phyloP scores from a whole-genome alignment of 2,888 invertebrate genomes.

The Hemaris fuciformis region DNA sequence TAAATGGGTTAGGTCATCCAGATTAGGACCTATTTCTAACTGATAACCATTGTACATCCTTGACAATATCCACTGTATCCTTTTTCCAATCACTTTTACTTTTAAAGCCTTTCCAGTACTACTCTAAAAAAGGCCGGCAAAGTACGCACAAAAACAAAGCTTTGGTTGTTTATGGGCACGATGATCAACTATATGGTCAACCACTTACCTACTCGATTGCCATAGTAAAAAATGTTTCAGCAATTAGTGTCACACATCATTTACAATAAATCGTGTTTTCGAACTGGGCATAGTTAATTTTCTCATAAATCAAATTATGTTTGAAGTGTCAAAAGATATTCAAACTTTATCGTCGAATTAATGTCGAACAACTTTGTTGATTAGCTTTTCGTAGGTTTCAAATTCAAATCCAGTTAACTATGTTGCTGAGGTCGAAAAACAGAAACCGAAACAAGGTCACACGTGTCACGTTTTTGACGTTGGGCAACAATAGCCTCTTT shows the following conservation, averaged over 20 bases:
- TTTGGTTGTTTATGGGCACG: no score
- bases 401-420: background rate
- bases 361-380: slow-evolving; percentile 1
- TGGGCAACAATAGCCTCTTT: background rate
- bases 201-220: no score
- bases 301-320: background rate
- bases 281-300: background rate
- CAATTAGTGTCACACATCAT: background rate
- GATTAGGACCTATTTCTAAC: no score
- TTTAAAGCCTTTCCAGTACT: no score
- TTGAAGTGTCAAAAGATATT: background rate
- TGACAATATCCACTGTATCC: no score
- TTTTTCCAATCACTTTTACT: no score
- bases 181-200: no score
- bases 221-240: background rate
- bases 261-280: background rate
- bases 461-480: background rate
- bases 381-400: background rate
- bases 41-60: no score
- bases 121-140: no score
- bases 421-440: slow-evolving; percentile 2
- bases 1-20: no score
- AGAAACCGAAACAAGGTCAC: background rate
- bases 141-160: no score
- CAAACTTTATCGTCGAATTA: background rate